Evolutionary conservation across 2,888 invertebrate species (phyloP).

Genomic region (Plebejus melissa): DNA sequence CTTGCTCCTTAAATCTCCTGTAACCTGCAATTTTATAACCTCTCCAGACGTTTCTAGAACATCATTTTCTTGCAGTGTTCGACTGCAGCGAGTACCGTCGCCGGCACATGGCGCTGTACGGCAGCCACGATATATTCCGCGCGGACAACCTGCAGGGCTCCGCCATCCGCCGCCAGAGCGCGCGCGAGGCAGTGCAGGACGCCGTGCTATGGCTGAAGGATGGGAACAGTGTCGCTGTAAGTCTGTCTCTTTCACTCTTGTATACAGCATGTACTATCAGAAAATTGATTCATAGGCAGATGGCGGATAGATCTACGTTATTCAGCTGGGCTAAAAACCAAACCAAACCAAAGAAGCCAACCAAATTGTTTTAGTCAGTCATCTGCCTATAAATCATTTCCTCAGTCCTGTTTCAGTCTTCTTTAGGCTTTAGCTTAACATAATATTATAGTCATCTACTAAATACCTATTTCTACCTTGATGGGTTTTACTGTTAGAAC

Average conservation of each 20-base stretch:
- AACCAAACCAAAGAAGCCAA: too few species aligned
- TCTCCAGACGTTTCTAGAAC: not conserved
- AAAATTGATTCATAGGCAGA: too few species aligned
- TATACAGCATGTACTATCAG: not conserved
- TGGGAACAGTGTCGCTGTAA: slow-evolving; percentile 89
- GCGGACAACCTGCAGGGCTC: slow-evolving; percentile 91
- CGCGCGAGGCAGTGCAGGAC: slow-evolving; percentile 90
- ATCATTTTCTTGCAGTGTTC: slow-evolving; percentile 83
- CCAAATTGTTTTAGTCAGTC: too few species aligned
- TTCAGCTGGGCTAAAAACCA: too few species aligned
- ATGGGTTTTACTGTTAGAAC: not conserved
- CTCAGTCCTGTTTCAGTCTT: too few species aligned
- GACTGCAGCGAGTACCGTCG: slow-evolving; percentile 95
- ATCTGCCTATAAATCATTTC: too few species aligned
- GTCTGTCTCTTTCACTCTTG: slow-evolving; percentile 45
- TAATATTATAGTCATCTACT: too few species aligned
- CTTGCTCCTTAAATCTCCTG: too few species aligned
- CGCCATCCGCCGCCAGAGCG: slow-evolving; percentile 89
- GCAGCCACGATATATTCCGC: slow-evolving; percentile 92
- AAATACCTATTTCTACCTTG: too few species aligned
- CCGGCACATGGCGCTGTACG: slow-evolving; percentile 88
- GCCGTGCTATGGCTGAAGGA: slow-evolving; percentile 89
- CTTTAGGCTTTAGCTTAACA: too few species aligned
- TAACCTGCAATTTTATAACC: not conserved
- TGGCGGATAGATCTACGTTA: too few species aligned